phyloP scores from a whole-genome alignment of 1,140 invertebrate species.

The Macrobrachium rosenbergii region DNA sequence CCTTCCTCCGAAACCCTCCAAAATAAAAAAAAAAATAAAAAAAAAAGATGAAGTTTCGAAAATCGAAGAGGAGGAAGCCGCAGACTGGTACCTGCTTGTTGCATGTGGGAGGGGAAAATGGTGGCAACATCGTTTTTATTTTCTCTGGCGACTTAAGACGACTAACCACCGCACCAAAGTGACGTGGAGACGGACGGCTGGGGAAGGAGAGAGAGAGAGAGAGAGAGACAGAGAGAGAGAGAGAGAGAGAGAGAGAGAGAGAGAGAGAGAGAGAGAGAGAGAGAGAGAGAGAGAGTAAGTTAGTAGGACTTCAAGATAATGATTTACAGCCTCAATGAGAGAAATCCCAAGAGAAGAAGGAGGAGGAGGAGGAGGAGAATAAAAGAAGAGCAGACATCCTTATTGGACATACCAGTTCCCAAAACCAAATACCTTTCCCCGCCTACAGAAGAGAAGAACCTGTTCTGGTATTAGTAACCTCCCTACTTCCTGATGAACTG shows the following conservation, averaged over 20 bases:
- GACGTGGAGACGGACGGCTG: background rate
- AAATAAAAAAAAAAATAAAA: too few species aligned
- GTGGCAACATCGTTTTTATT: background rate
- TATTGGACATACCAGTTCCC: too few species aligned
- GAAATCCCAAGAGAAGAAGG: background rate
- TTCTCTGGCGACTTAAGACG: background rate
- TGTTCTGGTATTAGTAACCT: too few species aligned
- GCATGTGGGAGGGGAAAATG: background rate
- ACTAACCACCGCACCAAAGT: background rate
- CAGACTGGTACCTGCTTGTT: too few species aligned
- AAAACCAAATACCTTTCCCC: too few species aligned
- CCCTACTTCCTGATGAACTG: too few species aligned
- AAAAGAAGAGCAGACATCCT: too few species aligned
- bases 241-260: background rate
- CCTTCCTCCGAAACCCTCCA: too few species aligned
- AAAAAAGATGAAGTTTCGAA: too few species aligned
- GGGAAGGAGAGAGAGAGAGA: slow-evolving; percentile 16
- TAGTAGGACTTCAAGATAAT: background rate
- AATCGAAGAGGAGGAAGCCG: too few species aligned
- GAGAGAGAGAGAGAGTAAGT: background rate
- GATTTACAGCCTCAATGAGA: background rate
- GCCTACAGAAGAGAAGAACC: too few species aligned
- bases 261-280: background rate
- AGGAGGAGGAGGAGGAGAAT: background rate
- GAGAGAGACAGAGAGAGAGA: background rate